Conservation (phyloP, 2,888 invertebrate species). For the Mesorhabditis sp. region DNA sequence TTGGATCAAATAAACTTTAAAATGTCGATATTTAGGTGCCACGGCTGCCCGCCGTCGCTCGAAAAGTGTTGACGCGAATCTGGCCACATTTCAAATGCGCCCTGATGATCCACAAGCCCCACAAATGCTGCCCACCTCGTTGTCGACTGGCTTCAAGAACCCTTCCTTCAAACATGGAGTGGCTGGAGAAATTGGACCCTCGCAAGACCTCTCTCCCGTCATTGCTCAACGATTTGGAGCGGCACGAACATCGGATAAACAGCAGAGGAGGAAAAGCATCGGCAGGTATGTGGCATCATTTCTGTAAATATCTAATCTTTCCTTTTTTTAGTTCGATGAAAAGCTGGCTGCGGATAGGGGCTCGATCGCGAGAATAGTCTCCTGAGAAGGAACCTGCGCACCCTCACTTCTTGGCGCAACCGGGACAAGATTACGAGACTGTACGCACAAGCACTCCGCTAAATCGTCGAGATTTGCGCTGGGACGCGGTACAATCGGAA, state of each 20-base stretch:
- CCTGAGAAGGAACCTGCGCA: conserved; percentile 37
- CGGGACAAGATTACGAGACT: too few relatives aligned
- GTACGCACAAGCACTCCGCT: neutral
- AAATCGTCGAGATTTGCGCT: neutral
- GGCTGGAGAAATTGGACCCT: neutral
- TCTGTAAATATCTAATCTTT: too few relatives aligned
- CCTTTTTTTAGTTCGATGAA: conserved; percentile 27
- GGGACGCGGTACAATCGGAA: neutral
- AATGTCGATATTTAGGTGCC: neutral
- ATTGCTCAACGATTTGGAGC: neutral
- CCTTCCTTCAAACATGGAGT: neutral
- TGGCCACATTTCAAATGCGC: neutral
- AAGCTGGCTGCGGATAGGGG: conserved; percentile 37
- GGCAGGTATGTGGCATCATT: conserved; percentile 22
- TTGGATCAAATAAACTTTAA: too few relatives aligned
- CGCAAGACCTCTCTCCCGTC: neutral
- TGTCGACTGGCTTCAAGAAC: neutral
- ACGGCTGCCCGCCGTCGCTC: neutral
- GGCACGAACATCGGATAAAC: conserved; percentile 13
- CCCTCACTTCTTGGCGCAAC: too few relatives aligned
- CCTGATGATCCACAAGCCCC: neutral
- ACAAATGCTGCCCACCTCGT: neutral
- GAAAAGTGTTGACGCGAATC: conserved; percentile 6
- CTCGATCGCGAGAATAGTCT: conserved; percentile 34
- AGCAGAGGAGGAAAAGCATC: conserved; percentile 31